These are phyloP conservation scores for Dendronephthya gigantea DNA, from an alignment of 64 coral and sea anemone species.

Conservation along the genomic window DNA sequence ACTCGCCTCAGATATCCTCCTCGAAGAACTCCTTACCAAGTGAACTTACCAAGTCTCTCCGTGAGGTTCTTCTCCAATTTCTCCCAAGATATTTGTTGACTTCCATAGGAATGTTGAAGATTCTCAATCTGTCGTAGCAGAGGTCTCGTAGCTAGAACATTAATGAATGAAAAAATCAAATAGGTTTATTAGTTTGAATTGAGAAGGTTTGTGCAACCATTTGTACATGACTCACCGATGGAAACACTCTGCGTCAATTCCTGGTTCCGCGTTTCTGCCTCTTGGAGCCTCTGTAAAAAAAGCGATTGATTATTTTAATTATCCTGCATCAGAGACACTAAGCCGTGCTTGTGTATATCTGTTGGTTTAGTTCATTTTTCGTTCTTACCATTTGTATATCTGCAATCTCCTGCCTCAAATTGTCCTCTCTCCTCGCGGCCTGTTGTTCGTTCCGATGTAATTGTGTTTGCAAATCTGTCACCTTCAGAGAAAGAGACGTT, in stretches of 20 bases:
- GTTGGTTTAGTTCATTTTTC: background rate
- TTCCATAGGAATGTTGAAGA: slow-evolving; percentile 73
- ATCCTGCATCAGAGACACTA: too few relatives aligned
- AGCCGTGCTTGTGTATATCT: too few relatives aligned
- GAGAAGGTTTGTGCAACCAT: background rate
- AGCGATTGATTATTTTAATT: too few relatives aligned
- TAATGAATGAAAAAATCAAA: too few relatives aligned
- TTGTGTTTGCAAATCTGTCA: slow-evolving; percentile 68
- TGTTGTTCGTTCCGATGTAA: slow-evolving; percentile 69
- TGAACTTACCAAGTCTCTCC: slow-evolving; percentile 68
- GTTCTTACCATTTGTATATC: slow-evolving; percentile 69
- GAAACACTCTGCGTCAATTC: slow-evolving; percentile 90
- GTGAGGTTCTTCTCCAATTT: slow-evolving; percentile 81
- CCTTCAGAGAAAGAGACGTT: slow-evolving; percentile 19
- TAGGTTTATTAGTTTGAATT: too few relatives aligned
- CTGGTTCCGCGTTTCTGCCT: slow-evolving; percentile 84
- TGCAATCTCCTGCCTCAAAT: slow-evolving; percentile 77
- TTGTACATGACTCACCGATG: slow-evolving; percentile 33
- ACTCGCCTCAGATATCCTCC: too few relatives aligned
- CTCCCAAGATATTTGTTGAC: slow-evolving; percentile 78
- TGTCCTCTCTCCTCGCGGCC: slow-evolving; percentile 66
- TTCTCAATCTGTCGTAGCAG: slow-evolving; percentile 93
- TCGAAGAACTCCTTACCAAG: background rate
- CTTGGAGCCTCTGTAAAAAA: slow-evolving; percentile 69
- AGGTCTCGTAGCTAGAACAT: slow-evolving; percentile 69